These are phyloP conservation scores for Mormoops blainvillei DNA, from an alignment of 2,113 vertebrate species.

Conservation along the genomic window DNA sequence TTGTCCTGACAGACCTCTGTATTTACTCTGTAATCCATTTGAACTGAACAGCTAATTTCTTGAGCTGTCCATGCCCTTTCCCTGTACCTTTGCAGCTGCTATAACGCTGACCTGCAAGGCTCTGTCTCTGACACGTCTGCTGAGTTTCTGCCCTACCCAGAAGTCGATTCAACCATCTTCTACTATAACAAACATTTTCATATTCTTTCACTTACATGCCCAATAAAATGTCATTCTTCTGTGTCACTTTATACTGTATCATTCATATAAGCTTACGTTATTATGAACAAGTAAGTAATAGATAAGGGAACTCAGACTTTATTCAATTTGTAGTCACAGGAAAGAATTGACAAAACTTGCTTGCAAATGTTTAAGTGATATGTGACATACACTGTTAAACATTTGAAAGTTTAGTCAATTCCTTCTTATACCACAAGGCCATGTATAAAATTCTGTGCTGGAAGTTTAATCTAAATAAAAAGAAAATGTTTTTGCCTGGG, in stretches of 20 bases:
- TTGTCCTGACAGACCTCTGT: not conserved
- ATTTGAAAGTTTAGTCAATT: not conserved
- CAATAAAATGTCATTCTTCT: not conserved
- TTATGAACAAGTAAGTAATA: not conserved
- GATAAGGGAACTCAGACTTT: not conserved
- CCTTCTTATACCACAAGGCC: not conserved
- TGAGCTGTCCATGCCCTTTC: fast-evolving
- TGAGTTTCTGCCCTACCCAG: not conserved
- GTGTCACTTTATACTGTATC: not conserved
- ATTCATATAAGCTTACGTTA: not conserved
- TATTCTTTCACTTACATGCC: not conserved
- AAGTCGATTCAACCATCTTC: not conserved
- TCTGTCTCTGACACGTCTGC: not conserved
- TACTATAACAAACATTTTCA: not conserved
- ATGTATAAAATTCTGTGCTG: not conserved
- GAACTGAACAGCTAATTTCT: not conserved
- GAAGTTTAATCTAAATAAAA: not conserved
- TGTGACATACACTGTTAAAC: not conserved
- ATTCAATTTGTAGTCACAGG: not conserved
- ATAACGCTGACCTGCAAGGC: not conserved
- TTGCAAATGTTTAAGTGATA: not conserved
- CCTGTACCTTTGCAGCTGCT: not conserved
- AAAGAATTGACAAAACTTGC: not conserved
- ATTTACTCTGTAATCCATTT: not conserved
- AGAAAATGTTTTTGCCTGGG: not conserved